Base-by-base conservation (phyloP, 1,140 invertebrate species). In the Aricia agestis region DNA sequence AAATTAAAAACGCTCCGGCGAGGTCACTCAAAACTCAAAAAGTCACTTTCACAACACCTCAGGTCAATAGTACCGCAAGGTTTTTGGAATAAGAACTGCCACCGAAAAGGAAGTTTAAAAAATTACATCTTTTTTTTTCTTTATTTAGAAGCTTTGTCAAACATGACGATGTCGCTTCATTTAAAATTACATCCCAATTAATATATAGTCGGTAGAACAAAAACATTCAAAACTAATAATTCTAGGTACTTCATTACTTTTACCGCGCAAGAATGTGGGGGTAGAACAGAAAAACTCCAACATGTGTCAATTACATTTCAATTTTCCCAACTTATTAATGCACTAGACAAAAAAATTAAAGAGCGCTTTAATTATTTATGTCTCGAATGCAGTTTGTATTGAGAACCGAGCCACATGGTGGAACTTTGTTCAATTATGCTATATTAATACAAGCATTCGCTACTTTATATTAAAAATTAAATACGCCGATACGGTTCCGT, bases 391-490 rank as follows among this genome's bases (percentile, higher is more conserved):
- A 63, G 59, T 18, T 19, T 59, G 58, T 63, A 19, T 63, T 19
- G 59, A 63, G 59, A 63, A 63, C 59, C 19, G 19, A 19, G 59
- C 18, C 59, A 63, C 17, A 63, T 63, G 59, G 17, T 63, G 10
- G 19, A 25, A 63, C 59, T 63, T 63, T 63, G 17, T 63, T 19
- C 59, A 63, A 63, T 63, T 19, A 63, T 63, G 17, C 17, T 63
- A 25, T 63, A 63, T 63, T 59, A 59, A 59, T 59, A 59, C 58
- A 59, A 59, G 58, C 58, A 59, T 7, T 59, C 18, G 58, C n/a
- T 52, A 52, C 45, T 52, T 52, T 52, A 52, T 52, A 52, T 52
- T 52, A 52, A 52, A 52, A 52, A 52, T 52, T 52, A 52, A 52
- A 52, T 52, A 15, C 45, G 45, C 45, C 45, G 45, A 52, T 52